Percentiles rank a stretch among this genome's conserved stretches.
phyloP scores from a whole-genome alignment of 2,888 invertebrate species.

The Andrena bucephala region DNA sequence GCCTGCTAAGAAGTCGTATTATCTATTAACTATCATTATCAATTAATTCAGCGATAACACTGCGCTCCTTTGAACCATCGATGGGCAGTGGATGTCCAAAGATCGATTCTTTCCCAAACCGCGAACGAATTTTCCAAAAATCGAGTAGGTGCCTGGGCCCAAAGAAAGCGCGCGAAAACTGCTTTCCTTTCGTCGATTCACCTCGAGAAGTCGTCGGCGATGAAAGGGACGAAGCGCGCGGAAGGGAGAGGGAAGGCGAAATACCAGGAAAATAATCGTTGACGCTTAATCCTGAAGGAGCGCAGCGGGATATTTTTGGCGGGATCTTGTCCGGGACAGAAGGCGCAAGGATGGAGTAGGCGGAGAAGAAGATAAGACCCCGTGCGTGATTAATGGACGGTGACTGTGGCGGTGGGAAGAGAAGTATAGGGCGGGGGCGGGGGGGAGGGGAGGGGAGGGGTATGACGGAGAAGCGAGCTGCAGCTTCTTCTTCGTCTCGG shows the following conservation, averaged over 20 bases:
- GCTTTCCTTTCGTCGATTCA: neutral
- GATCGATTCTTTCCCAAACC: too few species aligned
- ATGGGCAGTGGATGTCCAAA: too few species aligned
- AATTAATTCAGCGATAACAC: too few species aligned
- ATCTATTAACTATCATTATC: too few species aligned
- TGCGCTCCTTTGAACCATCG: too few species aligned
- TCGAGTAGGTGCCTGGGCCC: neutral
- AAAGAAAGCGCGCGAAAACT: neutral
- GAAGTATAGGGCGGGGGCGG: constrained; percentile 1
- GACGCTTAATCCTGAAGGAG: constrained; percentile 56
- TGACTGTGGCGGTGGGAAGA: constrained; percentile 61
- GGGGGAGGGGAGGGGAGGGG: neutral
- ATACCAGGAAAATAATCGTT: constrained; percentile 38
- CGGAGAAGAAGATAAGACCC: constrained; percentile 74
- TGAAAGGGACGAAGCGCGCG: neutral
- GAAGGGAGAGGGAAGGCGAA: neutral
- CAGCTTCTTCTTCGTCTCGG: neutral
- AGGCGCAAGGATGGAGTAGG: constrained; percentile 60
- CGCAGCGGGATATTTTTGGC: constrained; percentile 70
- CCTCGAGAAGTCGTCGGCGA: neutral
- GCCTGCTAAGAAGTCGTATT: too few species aligned
- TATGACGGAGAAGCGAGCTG: constrained; percentile 20
- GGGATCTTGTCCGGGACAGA: constrained; percentile 53
- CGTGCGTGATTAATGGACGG: constrained; percentile 75
- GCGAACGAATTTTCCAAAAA: neutral